Conservation (phyloP, 2,888 invertebrate species). For the Campoplex nolae region DNA sequence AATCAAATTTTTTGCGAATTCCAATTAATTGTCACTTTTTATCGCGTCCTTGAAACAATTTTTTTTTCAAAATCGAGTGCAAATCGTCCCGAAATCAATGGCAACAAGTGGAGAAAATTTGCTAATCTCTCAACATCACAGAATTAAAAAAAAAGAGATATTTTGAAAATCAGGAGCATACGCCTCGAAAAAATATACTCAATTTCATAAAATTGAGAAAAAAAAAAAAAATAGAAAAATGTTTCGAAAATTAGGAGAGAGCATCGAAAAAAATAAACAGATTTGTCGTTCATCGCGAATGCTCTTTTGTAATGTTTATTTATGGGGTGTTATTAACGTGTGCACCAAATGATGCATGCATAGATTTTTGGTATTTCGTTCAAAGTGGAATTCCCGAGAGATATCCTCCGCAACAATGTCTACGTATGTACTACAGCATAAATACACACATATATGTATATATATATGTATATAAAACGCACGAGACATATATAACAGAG, state of each 20-base stretch:
- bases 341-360: not conserved
- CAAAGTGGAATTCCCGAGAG: constrained; percentile 65
- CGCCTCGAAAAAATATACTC: too few relatives aligned
- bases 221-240: not conserved
- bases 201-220: too few relatives aligned
- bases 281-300: not conserved
- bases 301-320: not conserved
- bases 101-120: not conserved
- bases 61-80: not conserved
- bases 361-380: constrained; percentile 43
- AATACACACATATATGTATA: not conserved
- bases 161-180: too few relatives aligned
- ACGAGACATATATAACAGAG: constrained; percentile 12
- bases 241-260: not conserved
- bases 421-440: not conserved
- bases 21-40: not conserved
- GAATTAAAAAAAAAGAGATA: too few relatives aligned
- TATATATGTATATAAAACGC: not conserved
- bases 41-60: not conserved
- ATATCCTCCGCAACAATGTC: constrained; percentile 60
- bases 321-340: not conserved
- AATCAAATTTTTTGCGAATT: not conserved
- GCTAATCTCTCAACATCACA: too few relatives aligned
- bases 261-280: not conserved
- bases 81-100: not conserved